These are phyloP conservation scores for Apogon talboti DNA, from an alignment of 2,797 vertebrate genomes.

Conservation along the genomic window DNA sequence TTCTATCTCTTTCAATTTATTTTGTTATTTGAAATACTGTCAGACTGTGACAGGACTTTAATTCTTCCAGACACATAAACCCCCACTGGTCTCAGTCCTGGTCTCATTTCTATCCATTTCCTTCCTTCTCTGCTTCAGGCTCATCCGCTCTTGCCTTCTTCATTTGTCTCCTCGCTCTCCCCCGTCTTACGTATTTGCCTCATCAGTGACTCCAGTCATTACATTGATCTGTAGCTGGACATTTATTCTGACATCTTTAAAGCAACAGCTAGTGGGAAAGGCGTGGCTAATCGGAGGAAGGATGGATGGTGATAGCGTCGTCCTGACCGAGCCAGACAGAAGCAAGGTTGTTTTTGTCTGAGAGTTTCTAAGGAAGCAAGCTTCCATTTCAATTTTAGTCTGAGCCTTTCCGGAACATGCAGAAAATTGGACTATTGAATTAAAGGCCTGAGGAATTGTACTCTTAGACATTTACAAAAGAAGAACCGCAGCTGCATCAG, in stretches of 20 bases:
- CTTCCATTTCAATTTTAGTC: slow-evolving; percentile 26
- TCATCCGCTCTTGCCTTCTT: slow-evolving; percentile 25
- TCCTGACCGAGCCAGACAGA: background rate
- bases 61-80: background rate
- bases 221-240: slow-evolving; percentile 52
- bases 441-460: slow-evolving; percentile 5
- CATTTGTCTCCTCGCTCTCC: slow-evolving; percentile 20
- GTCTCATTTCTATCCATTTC: slow-evolving; percentile 15
- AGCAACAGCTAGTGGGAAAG: slow-evolving; percentile 39
- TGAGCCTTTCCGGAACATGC: slow-evolving; percentile 7
- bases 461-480: slow-evolving; percentile 11
- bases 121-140: slow-evolving; percentile 24
- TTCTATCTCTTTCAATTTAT: slow-evolving; percentile 23
- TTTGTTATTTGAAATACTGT: slow-evolving; percentile 7
- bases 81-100: background rate
- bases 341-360: slow-evolving; percentile 3
- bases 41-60: slow-evolving; percentile 7
- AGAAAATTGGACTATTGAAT: slow-evolving; percentile 33
- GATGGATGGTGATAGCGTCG: slow-evolving; percentile 21
- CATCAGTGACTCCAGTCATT: slow-evolving; percentile 50
- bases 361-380: slow-evolving; percentile 3
- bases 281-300: slow-evolving; percentile 16
- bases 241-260: slow-evolving; percentile 47
- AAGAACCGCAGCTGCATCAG: slow-evolving; percentile 18
- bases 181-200: slow-evolving; percentile 33